Evolutionary conservation across 2,888 invertebrate genomes (phyloP), one percentile per base, ranked within the genome.

Genomic region (Ceraclea dissimilis): DNA sequence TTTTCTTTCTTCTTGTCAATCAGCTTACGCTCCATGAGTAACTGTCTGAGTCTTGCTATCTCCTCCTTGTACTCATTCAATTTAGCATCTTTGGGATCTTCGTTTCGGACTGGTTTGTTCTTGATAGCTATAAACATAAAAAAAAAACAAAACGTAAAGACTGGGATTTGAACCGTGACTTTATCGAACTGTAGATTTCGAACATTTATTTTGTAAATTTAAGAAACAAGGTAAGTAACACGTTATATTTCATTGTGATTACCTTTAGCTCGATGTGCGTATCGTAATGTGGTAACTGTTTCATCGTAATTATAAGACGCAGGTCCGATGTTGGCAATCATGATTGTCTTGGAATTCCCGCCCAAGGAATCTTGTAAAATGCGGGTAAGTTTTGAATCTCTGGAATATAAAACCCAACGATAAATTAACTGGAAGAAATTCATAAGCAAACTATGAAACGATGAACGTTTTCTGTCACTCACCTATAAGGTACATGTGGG

Each of bases 321-420:
- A 21, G 99, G 99, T 0, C 98, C 98, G 67, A 99, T 90, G 72
- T 97, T 98, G 10, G 99, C 99, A 54, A 99, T 93, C 98, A 99
- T 99, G 54, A 99, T 93, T 1, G 99, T 99, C 74, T 95, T 95
- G 47, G 98, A 94, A 79, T 98, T 98, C 10, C 99, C 99, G 56
- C 99, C 99, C 48, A 99, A 78, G 0, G 97, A 98, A 76, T 99
- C 98, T 79, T 98, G 97, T 58, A 99, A 79, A 54, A 99, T 79
- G 52, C 98, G 82, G 8, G 99, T 99, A 56, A 99, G 78, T 76
- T 98, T 98, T 2, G 97, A 97, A 73, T 98, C 97, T 69, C 98
- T 79, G 70, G 54, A 52, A 47, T 5, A 18, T 43, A 10, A 39
- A 26, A 10, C 26, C 4, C 26, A 26, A 4, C 5, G 10, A 26